Percentiles rank a stretch among this genome's conserved stretches.
phyloP scores from a whole-genome alignment of 2,888 invertebrate genomes.

The Poecilus cupreus region DNA sequence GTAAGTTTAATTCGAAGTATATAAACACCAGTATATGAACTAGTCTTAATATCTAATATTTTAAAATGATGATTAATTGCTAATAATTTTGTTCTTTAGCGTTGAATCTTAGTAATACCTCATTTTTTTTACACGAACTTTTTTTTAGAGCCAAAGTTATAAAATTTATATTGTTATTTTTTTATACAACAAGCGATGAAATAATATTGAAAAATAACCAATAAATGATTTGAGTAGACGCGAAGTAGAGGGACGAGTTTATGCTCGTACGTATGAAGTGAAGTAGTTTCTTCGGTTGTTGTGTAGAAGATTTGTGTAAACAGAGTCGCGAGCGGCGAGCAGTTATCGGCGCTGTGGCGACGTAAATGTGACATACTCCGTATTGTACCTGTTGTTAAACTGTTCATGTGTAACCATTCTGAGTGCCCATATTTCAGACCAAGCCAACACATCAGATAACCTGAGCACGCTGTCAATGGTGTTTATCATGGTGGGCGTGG shows the following conservation, averaged over 20 bases:
- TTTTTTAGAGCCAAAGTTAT: too few species aligned
- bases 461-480: conserved; percentile 94
- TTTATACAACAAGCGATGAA: too few species aligned
- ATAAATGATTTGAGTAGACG: too few species aligned
- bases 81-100: too few species aligned
- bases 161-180: too few species aligned
- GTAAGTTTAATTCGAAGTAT: too few species aligned
- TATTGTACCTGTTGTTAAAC: not conserved
- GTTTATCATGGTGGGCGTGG: conserved; percentile 93
- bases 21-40: too few species aligned
- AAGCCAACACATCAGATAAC: conserved; percentile 83
- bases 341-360: conserved; percentile 48
- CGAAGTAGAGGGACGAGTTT: not conserved
- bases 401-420: conserved; percentile 48
- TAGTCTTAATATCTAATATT: too few species aligned
- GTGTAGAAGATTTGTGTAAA: conserved; percentile 28
- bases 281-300: conserved; percentile 1
- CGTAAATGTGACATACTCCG: conserved; percentile 43
- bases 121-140: too few species aligned
- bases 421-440: conserved; percentile 75
- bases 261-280: not conserved
- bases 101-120: too few species aligned
- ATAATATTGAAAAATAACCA: too few species aligned
- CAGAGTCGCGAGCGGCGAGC: not conserved
- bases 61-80: too few species aligned